phyloP scores from a whole-genome alignment of 2,888 invertebrate genomes.

The Andrena bicolor region DNA sequence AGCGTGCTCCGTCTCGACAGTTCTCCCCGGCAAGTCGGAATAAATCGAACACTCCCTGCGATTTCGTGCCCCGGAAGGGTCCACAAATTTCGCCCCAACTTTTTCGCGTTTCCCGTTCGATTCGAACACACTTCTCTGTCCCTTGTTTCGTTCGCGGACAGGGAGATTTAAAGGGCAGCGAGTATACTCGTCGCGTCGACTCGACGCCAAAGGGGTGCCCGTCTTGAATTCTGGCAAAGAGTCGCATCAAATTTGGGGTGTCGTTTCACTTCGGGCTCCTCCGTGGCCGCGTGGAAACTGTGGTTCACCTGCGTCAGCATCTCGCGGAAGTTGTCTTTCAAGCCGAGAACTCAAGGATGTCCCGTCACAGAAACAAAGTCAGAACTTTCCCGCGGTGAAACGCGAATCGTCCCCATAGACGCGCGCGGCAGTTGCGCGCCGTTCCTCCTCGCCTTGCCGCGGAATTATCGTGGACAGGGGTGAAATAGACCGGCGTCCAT shows the following conservation, averaged over 20 bases:
- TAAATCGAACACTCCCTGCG: slow-evolving; percentile 3
- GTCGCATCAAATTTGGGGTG: not conserved
- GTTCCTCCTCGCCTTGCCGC: slow-evolving; percentile 19
- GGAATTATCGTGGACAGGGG: slow-evolving; percentile 44
- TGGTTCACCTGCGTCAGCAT: not conserved
- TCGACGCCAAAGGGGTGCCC: not conserved
- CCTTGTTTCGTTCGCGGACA: too few species aligned
- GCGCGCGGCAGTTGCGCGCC: slow-evolving; percentile 16
- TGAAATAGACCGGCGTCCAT: slow-evolving; percentile 37
- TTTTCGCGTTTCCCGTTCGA: not conserved
- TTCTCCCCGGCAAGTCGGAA: not conserved
- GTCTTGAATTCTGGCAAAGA: not conserved
- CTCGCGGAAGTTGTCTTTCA: slow-evolving; percentile 14
- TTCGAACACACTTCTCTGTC: too few species aligned
- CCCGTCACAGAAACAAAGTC: slow-evolving; percentile 20
- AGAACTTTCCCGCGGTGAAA: slow-evolving; percentile 37
- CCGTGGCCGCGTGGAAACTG: not conserved
- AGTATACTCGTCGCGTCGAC: too few species aligned
- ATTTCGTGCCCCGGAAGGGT: not conserved
- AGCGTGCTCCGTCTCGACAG: not conserved
- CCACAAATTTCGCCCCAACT: not conserved
- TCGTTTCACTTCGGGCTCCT: not conserved
- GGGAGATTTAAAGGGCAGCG: too few species aligned
- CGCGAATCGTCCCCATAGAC: slow-evolving; percentile 26
- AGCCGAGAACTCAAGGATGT: slow-evolving; percentile 41